These are phyloP conservation scores for Symphodus melops DNA, from an alignment of 2,113 vertebrate species.

Conservation along the genomic window DNA sequence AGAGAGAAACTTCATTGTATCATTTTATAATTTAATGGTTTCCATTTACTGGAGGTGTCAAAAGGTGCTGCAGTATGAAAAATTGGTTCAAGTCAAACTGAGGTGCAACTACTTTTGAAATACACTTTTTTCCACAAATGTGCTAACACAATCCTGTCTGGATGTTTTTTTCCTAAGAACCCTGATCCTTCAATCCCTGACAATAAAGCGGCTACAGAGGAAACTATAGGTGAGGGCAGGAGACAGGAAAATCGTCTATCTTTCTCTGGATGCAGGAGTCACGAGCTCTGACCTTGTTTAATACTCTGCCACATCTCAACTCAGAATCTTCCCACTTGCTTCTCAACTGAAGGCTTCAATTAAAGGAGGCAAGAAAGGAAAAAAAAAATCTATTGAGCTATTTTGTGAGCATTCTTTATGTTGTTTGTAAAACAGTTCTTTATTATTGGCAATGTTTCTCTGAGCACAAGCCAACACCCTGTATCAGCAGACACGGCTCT, in stretches of 20 bases:
- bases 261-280: constrained; percentile 49
- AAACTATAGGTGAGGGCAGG: constrained; percentile 47
- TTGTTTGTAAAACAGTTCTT: constrained; percentile 3
- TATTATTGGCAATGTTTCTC: constrained; percentile 52
- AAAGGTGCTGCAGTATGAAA: neutral
- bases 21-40: too few relatives aligned
- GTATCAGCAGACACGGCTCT: constrained; percentile 74
- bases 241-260: constrained; percentile 48
- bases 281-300: constrained; percentile 57
- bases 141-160: constrained; percentile 5
- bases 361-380: constrained; percentile 50
- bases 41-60: too few relatives aligned
- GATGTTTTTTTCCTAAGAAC: constrained; percentile 25
- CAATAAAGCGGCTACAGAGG: constrained; percentile 37
- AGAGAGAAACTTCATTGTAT: too few relatives aligned
- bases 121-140: neutral
- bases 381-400: constrained; percentile 47
- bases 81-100: constrained; percentile 7
- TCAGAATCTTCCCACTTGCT: constrained; percentile 31
- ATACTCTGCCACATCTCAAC: constrained; percentile 50
- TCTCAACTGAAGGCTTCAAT: constrained; percentile 19
- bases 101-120: constrained; percentile 6
- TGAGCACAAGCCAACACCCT: constrained; percentile 56
- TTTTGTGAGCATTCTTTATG: constrained; percentile 47
- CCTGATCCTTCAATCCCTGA: constrained; percentile 22